Evolutionary conservation across 2,797 vertebrate genomes (phyloP).

Genomic region (Poecile montanus): DNA sequence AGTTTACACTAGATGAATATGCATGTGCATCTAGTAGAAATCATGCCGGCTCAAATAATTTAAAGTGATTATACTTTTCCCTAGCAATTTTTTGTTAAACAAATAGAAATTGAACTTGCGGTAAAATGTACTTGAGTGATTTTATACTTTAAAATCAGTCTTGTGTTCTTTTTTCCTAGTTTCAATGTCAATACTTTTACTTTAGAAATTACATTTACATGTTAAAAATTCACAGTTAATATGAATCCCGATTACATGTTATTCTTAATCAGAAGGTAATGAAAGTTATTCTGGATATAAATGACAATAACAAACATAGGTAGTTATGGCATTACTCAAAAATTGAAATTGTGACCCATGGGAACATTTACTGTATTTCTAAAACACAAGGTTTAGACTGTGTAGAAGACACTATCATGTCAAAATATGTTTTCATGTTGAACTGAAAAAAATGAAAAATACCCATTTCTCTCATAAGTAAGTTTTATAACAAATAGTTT

Average conservation of each 20-base stretch:
- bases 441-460: neutral
- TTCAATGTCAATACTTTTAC: neutral
- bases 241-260: neutral
- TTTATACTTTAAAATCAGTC: neutral
- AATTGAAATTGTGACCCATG: neutral
- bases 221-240: neutral
- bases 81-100: neutral
- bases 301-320: neutral
- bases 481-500: neutral
- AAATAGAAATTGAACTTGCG: neutral
- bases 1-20: conserved; percentile 15
- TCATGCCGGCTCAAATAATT: neutral
- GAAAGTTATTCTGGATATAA: neutral
- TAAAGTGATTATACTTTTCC: neutral
- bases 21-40: neutral
- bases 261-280: neutral
- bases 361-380: neutral
- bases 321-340: neutral
- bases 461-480: rapidly evolving
- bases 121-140: neutral
- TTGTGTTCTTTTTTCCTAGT: neutral
- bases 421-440: neutral
- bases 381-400: neutral
- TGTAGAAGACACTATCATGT: neutral
- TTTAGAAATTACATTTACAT: neutral